Evolutionary conservation across 1,140 invertebrate species (phyloP), one percentile per base, ranked within the genome.

Genomic region (Drosophila nebulosa): DNA sequence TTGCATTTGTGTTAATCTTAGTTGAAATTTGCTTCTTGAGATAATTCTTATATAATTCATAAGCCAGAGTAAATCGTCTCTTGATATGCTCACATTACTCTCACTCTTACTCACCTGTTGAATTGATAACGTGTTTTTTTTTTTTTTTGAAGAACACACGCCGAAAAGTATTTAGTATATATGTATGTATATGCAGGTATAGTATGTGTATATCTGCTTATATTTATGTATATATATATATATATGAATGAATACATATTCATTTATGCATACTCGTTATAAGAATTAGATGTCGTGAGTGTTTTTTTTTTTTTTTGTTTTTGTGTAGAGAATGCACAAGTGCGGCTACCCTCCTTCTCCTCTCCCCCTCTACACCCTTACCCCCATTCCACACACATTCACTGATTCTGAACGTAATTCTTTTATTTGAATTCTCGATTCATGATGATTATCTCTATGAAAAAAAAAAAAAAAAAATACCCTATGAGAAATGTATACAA

Each of bases 41-140:
- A n/a, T n/a, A n/a, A n/a, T n/a, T n/a, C n/a, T n/a, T n/a, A 42
- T 9, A 42, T 42, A 42, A 42, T 42, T 42, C 1, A 42, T 16
- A 10, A 46, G 10, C 21, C 7, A 21, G 16, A 18, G 7, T 9
- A 10, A 46, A 21, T 46, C 16, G 18, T 10, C 10, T 46, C 10
- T 21, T 46, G 39, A 46, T 46, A 46, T 46, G 16, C 16, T 46
- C 16, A 46, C 16, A 46, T 21, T 1, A 46, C 24, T 64, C 52
- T 14, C 26, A 16, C 27, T 9, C 46, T 57, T 58, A 57, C 39
- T 36, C 57, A 32, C 57, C 3, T 18, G 10, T 3, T 16, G 53
- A 63, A 53, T 16, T 75, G 65, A 75, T 75, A 75, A 75, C 36
- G 72, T 56, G 59, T 55, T 69, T 59, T 27, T 59, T 32, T 32